These are phyloP conservation scores for Salmo trutta DNA, from an alignment of 2,797 vertebrate species.

Conservation along the genomic window DNA sequence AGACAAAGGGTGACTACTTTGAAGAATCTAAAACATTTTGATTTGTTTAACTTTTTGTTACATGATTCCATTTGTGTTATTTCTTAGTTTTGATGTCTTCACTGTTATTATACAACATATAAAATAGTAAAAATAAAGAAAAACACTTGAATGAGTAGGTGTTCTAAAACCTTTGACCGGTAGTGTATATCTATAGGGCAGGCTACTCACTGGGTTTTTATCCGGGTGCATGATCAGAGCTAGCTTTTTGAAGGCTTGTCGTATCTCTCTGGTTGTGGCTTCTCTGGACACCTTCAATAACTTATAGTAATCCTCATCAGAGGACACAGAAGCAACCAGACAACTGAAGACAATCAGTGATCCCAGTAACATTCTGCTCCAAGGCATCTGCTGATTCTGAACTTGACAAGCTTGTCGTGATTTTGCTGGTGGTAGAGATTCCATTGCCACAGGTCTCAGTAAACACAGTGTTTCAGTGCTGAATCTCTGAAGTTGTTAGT, in stretches of 20 bases:
- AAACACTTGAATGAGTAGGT: too few relatives aligned
- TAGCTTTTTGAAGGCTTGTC: conserved; percentile 94
- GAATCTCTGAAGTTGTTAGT: neutral
- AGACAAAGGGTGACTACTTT: too few relatives aligned
- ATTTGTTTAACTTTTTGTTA: too few relatives aligned
- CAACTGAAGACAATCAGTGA: conserved; percentile 57
- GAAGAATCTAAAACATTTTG: too few relatives aligned
- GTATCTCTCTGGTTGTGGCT: conserved; percentile 89
- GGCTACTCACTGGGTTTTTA: conserved; percentile 88
- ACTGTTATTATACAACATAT: too few relatives aligned
- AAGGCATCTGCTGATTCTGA: neutral
- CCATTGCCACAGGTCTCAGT: neutral
- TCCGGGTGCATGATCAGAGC: conserved; percentile 96
- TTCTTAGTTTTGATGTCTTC: too few relatives aligned
- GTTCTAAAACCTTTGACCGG: too few relatives aligned
- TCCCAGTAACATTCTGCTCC: neutral
- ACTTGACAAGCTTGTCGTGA: neutral
- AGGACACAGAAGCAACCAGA: conserved; percentile 64
- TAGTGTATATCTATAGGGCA: neutral
- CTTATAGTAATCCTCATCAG: conserved; percentile 84
- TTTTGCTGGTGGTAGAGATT: neutral
- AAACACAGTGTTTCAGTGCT: neutral
- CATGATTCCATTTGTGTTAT: too few relatives aligned
- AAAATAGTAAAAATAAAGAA: too few relatives aligned
- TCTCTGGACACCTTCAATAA: conserved; percentile 87